Evolutionary conservation across 2,797 vertebrate species (phyloP).

Genomic region (Perodicticus potto): DNA sequence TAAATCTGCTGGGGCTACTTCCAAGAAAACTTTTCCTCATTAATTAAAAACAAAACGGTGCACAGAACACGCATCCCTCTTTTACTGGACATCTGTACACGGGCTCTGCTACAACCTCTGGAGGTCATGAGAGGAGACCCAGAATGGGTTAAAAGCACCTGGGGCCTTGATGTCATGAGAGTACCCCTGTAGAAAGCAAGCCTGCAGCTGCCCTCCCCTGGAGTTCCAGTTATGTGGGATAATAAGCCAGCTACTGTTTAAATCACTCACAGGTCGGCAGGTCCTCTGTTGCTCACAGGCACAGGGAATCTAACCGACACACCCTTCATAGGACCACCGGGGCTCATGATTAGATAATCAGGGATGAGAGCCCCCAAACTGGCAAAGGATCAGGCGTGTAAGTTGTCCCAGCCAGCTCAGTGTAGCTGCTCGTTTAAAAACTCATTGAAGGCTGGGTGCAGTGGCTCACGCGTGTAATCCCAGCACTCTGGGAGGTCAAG

Average conservation of each 20-base stretch:
- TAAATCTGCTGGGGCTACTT: not conserved
- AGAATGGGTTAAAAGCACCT: not conserved
- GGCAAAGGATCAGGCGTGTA: not conserved
- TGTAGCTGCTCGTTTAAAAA: constrained; percentile 7
- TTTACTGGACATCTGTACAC: not conserved
- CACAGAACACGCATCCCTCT: not conserved
- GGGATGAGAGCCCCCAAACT: not conserved
- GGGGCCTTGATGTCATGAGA: not conserved
- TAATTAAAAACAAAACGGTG: constrained; percentile 27
- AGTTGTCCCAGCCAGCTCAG: not conserved
- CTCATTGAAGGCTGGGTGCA: too few relatives aligned
- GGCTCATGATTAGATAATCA: not conserved
- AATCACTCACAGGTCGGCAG: not conserved
- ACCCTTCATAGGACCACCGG: not conserved
- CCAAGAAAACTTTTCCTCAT: not conserved
- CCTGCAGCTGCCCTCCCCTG: not conserved
- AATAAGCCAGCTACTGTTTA: not conserved
- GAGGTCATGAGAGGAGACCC: not conserved
- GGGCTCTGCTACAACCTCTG: not conserved
- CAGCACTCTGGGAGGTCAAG: too few relatives aligned
- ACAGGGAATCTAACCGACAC: not conserved
- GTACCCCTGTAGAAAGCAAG: not conserved
- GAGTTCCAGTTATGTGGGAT: not conserved
- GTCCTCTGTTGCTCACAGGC: not conserved
- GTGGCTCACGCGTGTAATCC: too few relatives aligned